Base-by-base conservation (phyloP, 2,888 invertebrate species). In the Ophion ellenae region DNA sequence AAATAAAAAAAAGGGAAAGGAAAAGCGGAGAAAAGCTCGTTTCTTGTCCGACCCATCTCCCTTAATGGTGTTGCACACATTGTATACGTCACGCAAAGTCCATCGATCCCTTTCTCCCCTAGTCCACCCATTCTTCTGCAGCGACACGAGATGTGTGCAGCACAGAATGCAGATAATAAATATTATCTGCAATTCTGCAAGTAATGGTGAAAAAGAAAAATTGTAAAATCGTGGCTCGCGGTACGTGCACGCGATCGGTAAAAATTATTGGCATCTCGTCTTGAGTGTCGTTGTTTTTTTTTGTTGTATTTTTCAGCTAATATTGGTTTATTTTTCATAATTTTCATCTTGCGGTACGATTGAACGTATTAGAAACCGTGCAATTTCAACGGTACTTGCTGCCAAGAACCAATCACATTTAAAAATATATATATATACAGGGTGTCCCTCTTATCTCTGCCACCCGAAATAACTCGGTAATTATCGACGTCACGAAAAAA, bases 41-140 rank as follows among this genome's bases (percentile, higher is more conserved):
- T 85, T 75, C 69, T 86, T 67, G 67, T 64, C 69, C 73, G 57
- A 73, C 57, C 81, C 67, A 45, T 66, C 20, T 45, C 73, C 59
- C 66, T 53, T 45, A 63, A 71, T 53, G 32, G 61, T 36, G 2
- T 7, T 69, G 69, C 47, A 59, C 59, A 69, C 69, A 78, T 64
- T 57, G 57, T 45, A 67, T 67, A 40, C 73, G 83, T 86, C 83
- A 83, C 77, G 86, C 74, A 77, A 67, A 85, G 85, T 83, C 76
- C 85, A 83, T 76, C 79, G 79, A 83, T 81, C 67, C 45, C 66
- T n/a, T 67, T 53, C 57, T 9, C 40, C 40, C 40, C 7, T 40
- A 40, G 7, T 61, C 40, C 66, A 17, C 57, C 10, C 66, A 73
- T 24, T 20, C 7, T 5, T 40, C 40, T 9, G 9, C 40, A 40